A percentile compares a stretch with the other conserved stretches of the same genome.
Evolutionary conservation across 1,140 invertebrate genomes (phyloP).

Genomic region (Ganaspis sp.): DNA sequence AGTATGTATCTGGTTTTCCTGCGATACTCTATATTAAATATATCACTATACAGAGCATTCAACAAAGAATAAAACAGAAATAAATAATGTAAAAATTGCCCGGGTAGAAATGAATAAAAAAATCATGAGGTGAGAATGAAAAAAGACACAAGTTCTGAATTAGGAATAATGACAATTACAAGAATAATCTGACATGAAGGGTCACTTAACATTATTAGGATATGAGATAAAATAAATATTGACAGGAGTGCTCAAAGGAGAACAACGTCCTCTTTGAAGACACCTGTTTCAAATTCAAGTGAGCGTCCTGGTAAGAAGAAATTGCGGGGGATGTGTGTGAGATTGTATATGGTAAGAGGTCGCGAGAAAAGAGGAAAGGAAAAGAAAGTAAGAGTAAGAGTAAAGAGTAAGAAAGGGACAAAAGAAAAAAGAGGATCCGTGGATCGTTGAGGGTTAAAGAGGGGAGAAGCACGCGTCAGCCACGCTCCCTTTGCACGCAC

Average conservation of each 20-base stretch:
- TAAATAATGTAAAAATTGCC: too few species aligned
- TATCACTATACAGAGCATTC: too few species aligned
- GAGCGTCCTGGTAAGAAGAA: neutral
- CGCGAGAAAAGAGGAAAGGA: conserved; percentile 40
- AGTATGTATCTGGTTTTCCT: too few species aligned
- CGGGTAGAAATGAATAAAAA: too few species aligned
- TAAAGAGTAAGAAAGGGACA: conserved; percentile 34
- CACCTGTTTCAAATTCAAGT: conserved; percentile 24
- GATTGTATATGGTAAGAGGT: conserved; percentile 24
- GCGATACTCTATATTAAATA: too few species aligned
- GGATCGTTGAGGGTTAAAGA: conserved; percentile 64
- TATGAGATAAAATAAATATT: neutral
- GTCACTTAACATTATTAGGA: neutral
- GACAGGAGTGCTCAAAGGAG: neutral
- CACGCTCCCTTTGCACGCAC: conserved; percentile 69
- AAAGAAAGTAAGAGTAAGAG: conserved; percentile 36
- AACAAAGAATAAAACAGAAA: too few species aligned
- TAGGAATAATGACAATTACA: too few species aligned
- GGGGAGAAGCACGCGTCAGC: conserved; percentile 75
- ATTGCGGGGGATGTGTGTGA: conserved; percentile 1
- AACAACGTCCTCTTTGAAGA: neutral
- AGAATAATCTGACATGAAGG: neutral
- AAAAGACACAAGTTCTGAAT: too few species aligned
- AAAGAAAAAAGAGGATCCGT: conserved; percentile 51
- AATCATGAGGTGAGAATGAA: too few species aligned